Conservation (phyloP, 2,888 invertebrate genomes). For the Mesoligia furuncula region DNA sequence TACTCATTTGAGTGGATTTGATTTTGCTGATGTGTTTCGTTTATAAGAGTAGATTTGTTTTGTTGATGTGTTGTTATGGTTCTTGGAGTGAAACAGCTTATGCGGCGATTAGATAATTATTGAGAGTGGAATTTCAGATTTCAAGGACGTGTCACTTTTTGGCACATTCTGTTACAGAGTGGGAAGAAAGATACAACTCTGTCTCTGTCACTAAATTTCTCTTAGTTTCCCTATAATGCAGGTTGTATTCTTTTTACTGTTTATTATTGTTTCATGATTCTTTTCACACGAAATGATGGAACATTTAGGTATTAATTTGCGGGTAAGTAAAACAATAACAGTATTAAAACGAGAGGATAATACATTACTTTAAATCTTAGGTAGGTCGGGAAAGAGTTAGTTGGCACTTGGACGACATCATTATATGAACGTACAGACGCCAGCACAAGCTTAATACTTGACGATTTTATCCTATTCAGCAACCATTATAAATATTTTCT, state of each 20-base stretch:
- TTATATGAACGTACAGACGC: not conserved
- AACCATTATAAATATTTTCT: no score
- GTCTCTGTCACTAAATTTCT: not conserved
- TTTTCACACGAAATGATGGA: not conserved
- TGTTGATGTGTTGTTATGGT: not conserved
- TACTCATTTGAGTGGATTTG: not conserved
- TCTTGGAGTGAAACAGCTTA: not conserved
- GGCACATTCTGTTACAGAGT: not conserved
- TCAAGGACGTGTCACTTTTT: not conserved
- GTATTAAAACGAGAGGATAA: not conserved
- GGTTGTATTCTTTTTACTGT: not conserved
- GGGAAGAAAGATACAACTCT: not conserved
- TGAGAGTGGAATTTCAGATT: no score
- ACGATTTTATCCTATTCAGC: no score
- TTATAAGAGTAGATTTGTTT: no score
- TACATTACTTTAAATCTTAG: not conserved
- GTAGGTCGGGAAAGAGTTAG: no score
- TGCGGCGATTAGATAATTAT: no score
- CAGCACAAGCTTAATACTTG: no score
- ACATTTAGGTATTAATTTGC: not conserved
- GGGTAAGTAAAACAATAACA: not conserved
- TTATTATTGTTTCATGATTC: not conserved
- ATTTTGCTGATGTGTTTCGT: no score
- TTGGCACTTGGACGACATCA: not conserved
- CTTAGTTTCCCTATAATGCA: no score